Evolutionary conservation across 1,140 invertebrate genomes (phyloP).

Genomic region (Zaprionus ghesquierei): DNA sequence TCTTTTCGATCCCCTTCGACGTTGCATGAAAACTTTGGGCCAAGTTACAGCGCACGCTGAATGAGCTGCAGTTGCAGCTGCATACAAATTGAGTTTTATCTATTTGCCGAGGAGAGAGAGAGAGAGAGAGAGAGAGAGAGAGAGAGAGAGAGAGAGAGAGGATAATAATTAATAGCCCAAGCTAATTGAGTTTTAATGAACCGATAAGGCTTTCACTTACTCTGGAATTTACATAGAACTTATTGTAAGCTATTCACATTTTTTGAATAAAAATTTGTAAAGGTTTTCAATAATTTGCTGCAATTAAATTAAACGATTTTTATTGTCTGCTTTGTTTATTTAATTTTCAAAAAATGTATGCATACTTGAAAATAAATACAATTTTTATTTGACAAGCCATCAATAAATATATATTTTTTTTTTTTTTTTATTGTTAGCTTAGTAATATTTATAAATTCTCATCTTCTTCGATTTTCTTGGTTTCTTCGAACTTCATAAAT

Average conservation of each 20-base stretch:
- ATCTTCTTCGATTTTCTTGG: no score
- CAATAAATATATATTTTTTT: no score
- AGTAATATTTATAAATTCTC: no score
- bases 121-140: background rate
- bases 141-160: background rate
- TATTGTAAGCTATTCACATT: background rate
- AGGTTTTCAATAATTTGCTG: no score
- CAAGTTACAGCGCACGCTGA: conserved; percentile 4
- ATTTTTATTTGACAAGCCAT: no score
- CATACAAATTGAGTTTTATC: background rate
- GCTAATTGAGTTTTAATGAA: background rate
- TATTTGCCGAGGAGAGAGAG: background rate
- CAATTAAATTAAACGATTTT: no score
- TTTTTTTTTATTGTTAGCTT: no score
- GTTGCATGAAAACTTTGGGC: conserved; percentile 16
- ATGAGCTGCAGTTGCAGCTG: conserved; percentile 41
- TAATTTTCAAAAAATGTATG: no score
- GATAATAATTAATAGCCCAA: background rate
- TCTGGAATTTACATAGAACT: no score
- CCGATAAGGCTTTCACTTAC: background rate
- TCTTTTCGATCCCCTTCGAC: background rate
- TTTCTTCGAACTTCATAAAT: no score
- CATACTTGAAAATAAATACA: no score
- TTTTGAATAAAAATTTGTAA: background rate
- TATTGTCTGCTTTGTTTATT: no score